phyloP scores from a whole-genome alignment of 2,113 vertebrate genomes.

The Ptilorrhoa leucosticta region DNA sequence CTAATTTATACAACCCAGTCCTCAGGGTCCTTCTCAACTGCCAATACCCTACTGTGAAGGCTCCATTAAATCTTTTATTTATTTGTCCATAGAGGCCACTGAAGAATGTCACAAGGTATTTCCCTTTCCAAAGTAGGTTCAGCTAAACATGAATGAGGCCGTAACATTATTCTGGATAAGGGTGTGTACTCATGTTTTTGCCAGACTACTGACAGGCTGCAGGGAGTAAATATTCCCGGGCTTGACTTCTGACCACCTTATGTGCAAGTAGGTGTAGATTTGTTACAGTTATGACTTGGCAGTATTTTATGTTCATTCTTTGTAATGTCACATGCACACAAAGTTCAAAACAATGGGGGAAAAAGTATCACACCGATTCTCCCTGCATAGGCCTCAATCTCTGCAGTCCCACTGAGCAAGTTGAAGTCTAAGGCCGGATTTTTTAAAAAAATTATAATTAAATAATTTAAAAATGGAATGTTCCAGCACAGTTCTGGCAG shows the following conservation, averaged over 20 bases:
- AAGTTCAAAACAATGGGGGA: background rate
- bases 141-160: background rate
- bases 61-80: constrained; percentile 45
- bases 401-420: background rate
- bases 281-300: background rate
- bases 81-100: constrained; percentile 13
- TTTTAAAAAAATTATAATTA: background rate
- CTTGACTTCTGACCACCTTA: background rate
- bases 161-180: background rate
- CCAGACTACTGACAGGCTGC: background rate
- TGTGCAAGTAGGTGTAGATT: background rate
- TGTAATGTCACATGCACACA: background rate
- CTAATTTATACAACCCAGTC: background rate
- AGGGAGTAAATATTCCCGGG: background rate
- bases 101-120: constrained; percentile 42
- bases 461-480: background rate
- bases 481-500: background rate
- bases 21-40: background rate
- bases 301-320: background rate
- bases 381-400: background rate
- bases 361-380: background rate
- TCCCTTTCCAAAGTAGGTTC: constrained; percentile 5
- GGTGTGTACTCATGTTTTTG: background rate
- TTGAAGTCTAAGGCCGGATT: background rate
- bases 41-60: constrained; percentile 25